Conservation (phyloP, 2,888 invertebrate genomes). For the Thysanoteuthis rhombus region DNA sequence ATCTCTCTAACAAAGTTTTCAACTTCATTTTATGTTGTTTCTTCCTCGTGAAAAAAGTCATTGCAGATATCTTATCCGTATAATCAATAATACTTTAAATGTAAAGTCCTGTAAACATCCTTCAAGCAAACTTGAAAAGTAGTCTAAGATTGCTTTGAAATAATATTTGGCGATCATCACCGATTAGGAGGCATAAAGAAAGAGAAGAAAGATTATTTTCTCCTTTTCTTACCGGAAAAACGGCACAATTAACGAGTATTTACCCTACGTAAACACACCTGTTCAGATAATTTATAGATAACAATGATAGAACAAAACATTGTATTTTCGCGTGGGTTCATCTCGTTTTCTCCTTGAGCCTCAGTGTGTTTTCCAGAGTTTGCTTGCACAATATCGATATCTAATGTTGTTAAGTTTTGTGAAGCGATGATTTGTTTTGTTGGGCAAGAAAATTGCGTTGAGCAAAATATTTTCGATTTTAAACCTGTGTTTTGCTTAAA, state of each 20-base stretch:
- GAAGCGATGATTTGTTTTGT: neutral
- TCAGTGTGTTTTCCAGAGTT: neutral
- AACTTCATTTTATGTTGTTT: too few species aligned
- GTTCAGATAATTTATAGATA: neutral
- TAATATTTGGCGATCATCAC: neutral
- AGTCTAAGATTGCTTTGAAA: neutral
- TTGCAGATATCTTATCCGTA: accelerated
- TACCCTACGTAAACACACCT: neutral
- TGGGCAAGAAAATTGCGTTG: neutral
- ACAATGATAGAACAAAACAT: neutral
- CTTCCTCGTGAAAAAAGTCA: neutral
- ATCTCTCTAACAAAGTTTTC: too few species aligned
- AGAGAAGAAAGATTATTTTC: neutral
- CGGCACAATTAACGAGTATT: neutral
- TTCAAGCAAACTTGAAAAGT: neutral
- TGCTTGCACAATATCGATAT: neutral
- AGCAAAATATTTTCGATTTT: neutral
- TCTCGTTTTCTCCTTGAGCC: neutral
- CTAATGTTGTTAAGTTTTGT: neutral
- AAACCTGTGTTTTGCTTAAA: neutral
- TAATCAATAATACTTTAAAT: neutral
- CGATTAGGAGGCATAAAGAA: neutral
- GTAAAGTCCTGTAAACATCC: neutral
- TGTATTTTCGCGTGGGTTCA: too few species aligned
- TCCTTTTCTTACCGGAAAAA: neutral